A percentile compares a stretch with the other conserved stretches of the same genome.
These are phyloP conservation scores for Pyrrhia umbra DNA, from an alignment of 2,888 invertebrate genomes.

Conservation along the genomic window DNA sequence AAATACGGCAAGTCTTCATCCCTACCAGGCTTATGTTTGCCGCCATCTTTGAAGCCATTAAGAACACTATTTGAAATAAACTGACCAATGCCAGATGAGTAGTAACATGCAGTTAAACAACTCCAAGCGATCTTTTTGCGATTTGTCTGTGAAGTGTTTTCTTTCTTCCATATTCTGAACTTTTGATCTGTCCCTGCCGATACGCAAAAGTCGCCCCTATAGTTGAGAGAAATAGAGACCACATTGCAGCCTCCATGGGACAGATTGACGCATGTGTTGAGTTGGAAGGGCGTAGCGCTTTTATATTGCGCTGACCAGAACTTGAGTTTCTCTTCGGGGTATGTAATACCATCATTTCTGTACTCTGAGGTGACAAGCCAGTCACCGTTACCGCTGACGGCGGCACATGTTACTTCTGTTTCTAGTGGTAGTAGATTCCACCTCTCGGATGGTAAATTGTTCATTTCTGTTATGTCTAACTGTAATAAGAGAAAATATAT, in stretches of 20 bases:
- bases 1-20: conserved; percentile 73
- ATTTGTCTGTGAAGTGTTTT: conserved; percentile 64
- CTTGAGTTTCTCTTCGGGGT: conserved; percentile 85
- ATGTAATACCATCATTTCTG: conserved; percentile 81
- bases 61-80: conserved; percentile 77
- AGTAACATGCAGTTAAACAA: conserved; percentile 85
- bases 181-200: conserved; percentile 85
- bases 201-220: conserved; percentile 82
- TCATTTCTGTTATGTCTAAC: conserved; percentile 86
- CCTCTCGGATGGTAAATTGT: conserved; percentile 81
- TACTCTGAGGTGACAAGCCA: conserved; percentile 87
- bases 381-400: conserved; percentile 78
- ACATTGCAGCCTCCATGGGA: conserved; percentile 85
- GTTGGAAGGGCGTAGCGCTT: conserved; percentile 72
- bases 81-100: conserved; percentile 81
- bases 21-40: conserved; percentile 57
- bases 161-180: conserved; percentile 83
- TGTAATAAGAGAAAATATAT: conserved; percentile 62
- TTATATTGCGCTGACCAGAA: conserved; percentile 78
- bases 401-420: conserved; percentile 84
- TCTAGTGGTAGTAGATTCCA: conserved; percentile 83
- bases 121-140: conserved; percentile 72
- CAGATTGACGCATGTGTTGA: conserved; percentile 84
- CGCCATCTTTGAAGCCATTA: conserved; percentile 77
- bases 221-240: conserved; percentile 78